Conservation (phyloP, 1,140 invertebrate genomes). For the Bombus superbus region DNA sequence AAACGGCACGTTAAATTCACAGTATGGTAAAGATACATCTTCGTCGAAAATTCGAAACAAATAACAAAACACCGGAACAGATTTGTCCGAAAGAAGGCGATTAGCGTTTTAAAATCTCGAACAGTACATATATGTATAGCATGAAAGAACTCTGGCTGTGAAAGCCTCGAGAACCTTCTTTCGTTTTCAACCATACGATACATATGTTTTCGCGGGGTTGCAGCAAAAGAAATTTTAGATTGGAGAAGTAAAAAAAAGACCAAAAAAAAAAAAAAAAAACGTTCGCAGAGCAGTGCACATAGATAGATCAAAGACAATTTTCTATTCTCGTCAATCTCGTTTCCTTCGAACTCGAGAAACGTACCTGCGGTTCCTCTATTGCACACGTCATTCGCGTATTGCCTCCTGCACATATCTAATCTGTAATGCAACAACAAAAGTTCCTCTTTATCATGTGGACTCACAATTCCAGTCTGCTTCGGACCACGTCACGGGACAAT, state of each 20-base stretch:
- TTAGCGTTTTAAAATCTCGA: not conserved
- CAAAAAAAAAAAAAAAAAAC: not conserved
- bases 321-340: slow-evolving; percentile 20
- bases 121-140: not conserved
- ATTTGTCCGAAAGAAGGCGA: not conserved
- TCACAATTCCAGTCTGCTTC: slow-evolving; percentile 36
- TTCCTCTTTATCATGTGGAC: slow-evolving; percentile 76
- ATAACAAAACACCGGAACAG: too few relatives aligned
- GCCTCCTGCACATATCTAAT: slow-evolving; percentile 99
- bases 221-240: slow-evolving; percentile 3
- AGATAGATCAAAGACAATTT: slow-evolving; percentile 27
- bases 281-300: slow-evolving; percentile 54
- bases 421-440: slow-evolving; percentile 88
- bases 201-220: not conserved
- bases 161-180: not conserved
- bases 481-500: slow-evolving; percentile 75
- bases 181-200: slow-evolving; percentile 11
- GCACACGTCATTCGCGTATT: slow-evolving; percentile 96
- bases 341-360: slow-evolving; percentile 77
- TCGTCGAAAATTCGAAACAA: too few relatives aligned
- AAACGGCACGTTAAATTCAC: too few relatives aligned
- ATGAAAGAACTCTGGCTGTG: not conserved
- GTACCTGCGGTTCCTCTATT: slow-evolving; percentile 98
- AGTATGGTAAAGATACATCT: too few relatives aligned
- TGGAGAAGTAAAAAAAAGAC: slow-evolving; percentile 15